Evolutionary conservation across 2,888 invertebrate genomes (phyloP).

Genomic region (Eledone cirrhosa): DNA sequence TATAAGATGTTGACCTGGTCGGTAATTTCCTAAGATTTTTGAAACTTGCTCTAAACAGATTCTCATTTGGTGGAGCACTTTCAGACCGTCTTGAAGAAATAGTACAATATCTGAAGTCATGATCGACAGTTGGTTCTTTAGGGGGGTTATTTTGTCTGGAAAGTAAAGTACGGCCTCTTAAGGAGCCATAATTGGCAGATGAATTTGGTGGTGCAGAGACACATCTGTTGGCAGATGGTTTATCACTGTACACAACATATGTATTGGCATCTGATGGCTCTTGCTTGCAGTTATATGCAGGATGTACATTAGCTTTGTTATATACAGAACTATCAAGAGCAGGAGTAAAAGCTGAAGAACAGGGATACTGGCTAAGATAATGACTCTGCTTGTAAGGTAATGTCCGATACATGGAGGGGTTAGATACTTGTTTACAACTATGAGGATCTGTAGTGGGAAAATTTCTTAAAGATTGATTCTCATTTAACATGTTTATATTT

Average conservation of each 20-base stretch:
- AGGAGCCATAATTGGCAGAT: not conserved
- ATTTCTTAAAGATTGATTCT: not conserved
- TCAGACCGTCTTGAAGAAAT: slow-evolving; percentile 5
- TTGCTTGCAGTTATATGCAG: not conserved
- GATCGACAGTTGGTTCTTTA: not conserved
- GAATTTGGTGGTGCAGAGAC: not conserved
- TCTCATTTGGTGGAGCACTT: slow-evolving; percentile 16
- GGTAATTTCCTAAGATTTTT: not conserved
- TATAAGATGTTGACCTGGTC: not conserved
- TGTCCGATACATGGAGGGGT: not conserved
- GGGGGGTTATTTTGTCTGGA: not conserved
- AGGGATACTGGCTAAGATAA: not conserved
- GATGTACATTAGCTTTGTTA: not conserved
- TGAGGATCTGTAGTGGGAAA: not conserved
- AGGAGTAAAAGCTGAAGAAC: not conserved
- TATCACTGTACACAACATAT: slow-evolving; percentile 12
- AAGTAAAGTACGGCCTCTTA: not conserved
- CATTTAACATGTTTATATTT: not conserved
- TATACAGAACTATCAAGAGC: not conserved
- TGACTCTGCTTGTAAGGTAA: not conserved
- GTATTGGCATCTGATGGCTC: not conserved
- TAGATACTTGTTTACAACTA: not conserved
- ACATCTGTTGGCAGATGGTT: not conserved
- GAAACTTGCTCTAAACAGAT: slow-evolving; percentile 3
- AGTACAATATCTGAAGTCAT: slow-evolving; percentile 13